Evolutionary conservation across 1,140 invertebrate genomes (phyloP).

Genomic region (Stegodyphus dumicola): DNA sequence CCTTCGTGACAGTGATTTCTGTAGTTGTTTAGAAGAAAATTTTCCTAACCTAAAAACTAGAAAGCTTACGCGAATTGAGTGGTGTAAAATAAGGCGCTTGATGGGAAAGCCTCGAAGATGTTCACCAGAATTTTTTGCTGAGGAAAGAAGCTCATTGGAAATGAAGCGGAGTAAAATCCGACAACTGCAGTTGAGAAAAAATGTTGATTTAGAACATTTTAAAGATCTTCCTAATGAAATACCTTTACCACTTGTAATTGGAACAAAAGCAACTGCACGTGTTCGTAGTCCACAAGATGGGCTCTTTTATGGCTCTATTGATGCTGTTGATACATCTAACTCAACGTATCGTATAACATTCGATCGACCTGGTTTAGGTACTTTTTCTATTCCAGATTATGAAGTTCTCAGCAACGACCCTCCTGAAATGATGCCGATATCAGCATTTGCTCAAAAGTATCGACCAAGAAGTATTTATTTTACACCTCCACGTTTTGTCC

Average conservation of each 20-base stretch:
- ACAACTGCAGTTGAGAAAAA: constrained; percentile 92
- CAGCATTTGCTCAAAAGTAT: constrained; percentile 85
- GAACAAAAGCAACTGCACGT: constrained; percentile 87
- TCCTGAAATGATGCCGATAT: constrained; percentile 88
- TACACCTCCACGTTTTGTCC: constrained; percentile 72
- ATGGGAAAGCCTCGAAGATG: constrained; percentile 94
- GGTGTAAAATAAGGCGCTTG: constrained; percentile 93
- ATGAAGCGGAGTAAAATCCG: constrained; percentile 92
- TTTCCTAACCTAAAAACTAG: constrained; percentile 92
- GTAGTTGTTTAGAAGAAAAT: constrained; percentile 91
- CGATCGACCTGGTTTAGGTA: constrained; percentile 91
- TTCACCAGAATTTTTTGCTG: constrained; percentile 88
- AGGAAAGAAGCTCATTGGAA: constrained; percentile 91
- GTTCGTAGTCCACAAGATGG: constrained; percentile 95
- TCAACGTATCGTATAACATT: constrained; percentile 98
- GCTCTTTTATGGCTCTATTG: constrained; percentile 94
- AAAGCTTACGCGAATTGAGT: constrained; percentile 89
- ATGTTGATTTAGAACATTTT: constrained; percentile 79
- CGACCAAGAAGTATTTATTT: constrained; percentile 76
- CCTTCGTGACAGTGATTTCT: constrained; percentile 96
- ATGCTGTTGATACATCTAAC: constrained; percentile 96
- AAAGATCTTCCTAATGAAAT: constrained; percentile 96
- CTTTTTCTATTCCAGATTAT: constrained; percentile 95
- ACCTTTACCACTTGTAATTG: constrained; percentile 94
- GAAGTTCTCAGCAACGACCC: constrained; percentile 94